Percentiles rank a stretch among this genome's conserved stretches.
Evolutionary conservation across 2,888 invertebrate species (phyloP).

Genomic region (Phlogophora meticulosa): DNA sequence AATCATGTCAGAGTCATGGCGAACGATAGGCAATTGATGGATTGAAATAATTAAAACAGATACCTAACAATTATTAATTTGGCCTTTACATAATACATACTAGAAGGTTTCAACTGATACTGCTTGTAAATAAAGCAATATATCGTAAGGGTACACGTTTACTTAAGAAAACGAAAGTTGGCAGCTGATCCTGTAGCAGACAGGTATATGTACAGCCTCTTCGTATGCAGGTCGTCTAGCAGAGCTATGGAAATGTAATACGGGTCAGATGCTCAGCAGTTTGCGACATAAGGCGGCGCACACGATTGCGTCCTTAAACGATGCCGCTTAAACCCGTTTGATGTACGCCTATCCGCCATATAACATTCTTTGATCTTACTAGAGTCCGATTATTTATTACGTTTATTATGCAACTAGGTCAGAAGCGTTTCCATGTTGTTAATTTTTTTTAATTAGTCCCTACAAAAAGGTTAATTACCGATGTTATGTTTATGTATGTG

Average conservation of each 20-base stretch:
- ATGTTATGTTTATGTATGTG: conserved; percentile 38
- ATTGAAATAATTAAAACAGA: conserved; percentile 24
- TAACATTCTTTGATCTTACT: conserved; percentile 42
- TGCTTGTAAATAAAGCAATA: conserved; percentile 25
- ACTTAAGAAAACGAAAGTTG: conserved; percentile 59
- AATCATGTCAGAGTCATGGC: conserved; percentile 43
- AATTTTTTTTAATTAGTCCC: conserved; percentile 53
- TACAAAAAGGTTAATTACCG: conserved; percentile 51
- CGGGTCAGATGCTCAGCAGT: conserved; percentile 69
- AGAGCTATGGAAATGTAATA: conserved; percentile 61
- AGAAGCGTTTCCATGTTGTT: conserved; percentile 33
- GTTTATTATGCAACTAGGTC: conserved; percentile 52
- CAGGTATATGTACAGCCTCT: conserved; percentile 33
- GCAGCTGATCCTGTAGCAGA: conserved; percentile 46
- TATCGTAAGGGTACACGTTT: conserved; percentile 31
- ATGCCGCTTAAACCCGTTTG: conserved; percentile 68
- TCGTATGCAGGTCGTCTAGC: conserved; percentile 48
- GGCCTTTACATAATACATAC: conserved; percentile 37
- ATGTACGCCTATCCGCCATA: conserved; percentile 47
- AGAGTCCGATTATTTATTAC: conserved; percentile 40
- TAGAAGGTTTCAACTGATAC: conserved; percentile 19
- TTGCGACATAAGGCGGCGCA: conserved; percentile 71
- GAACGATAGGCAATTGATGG: conserved; percentile 38
- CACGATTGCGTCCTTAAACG: conserved; percentile 71
- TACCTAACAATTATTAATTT: conserved; percentile 28